Conservation (phyloP, 2,888 invertebrate genomes). For the Campoplex nolae region DNA sequence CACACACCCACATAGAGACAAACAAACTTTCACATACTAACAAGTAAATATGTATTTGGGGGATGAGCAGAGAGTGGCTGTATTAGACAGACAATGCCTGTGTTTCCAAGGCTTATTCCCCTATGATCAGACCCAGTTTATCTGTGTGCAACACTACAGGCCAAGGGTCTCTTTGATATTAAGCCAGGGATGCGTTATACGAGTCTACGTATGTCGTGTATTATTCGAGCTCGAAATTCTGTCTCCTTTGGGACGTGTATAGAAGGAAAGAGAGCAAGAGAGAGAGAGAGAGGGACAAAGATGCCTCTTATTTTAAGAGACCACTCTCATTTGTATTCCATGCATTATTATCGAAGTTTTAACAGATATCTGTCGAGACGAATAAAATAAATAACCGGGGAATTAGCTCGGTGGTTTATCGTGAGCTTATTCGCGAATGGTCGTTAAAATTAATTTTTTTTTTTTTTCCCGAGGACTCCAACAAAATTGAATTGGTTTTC, state of each 20-base stretch:
- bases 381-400: not conserved
- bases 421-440: not conserved
- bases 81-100: constrained; percentile 59
- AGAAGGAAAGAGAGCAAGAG: not conserved
- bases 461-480: not conserved
- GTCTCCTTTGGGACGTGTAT: constrained; percentile 23
- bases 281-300: not conserved
- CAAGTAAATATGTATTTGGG: constrained; percentile 8
- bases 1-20: not conserved
- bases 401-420: not conserved
- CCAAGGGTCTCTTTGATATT: constrained; percentile 62
- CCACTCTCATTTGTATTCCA: not conserved
- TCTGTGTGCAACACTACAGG: constrained; percentile 34
- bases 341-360: not conserved
- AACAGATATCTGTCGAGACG: not conserved
- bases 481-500: not conserved
- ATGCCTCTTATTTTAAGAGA: constrained; percentile 1
- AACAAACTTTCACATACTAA: not conserved
- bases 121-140: constrained; percentile 44
- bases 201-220: constrained; percentile 24
- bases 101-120: constrained; percentile 59
- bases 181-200: constrained; percentile 43
- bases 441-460: not conserved
- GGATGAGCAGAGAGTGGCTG: constrained; percentile 14
- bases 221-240: constrained; percentile 32